These are phyloP conservation scores for Anoura caudifer DNA, from an alignment of 2,113 vertebrate genomes.

Conservation along the genomic window DNA sequence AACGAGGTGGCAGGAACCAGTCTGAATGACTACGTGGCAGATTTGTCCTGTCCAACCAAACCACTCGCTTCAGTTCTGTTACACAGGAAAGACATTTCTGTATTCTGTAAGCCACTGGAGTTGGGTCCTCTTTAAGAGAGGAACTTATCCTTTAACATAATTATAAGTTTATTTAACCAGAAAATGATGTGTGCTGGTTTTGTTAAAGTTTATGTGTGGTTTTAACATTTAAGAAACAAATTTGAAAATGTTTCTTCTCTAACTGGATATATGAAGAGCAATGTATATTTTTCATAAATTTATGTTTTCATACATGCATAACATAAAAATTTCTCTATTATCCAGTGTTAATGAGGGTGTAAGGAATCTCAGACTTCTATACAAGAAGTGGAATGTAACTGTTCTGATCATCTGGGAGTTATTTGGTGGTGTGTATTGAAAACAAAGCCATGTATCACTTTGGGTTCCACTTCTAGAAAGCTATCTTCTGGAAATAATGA, in stretches of 20 bases:
- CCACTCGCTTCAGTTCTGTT: neutral
- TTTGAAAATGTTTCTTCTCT: neutral
- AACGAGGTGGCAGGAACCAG: neutral
- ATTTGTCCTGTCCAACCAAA: neutral
- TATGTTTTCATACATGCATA: neutral
- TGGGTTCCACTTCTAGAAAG: neutral
- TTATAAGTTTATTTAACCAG: neutral
- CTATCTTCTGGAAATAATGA: neutral
- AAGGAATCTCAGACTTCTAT: neutral
- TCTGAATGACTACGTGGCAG: neutral
- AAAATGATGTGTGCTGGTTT: neutral
- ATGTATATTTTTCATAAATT: neutral
- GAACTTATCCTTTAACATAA: neutral
- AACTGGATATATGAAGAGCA: neutral
- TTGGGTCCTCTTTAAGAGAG: neutral
- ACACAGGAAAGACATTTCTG: neutral
- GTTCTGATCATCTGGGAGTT: neutral
- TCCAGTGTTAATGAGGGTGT: neutral
- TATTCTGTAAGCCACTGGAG: neutral
- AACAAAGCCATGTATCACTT: neutral
- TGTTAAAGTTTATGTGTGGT: neutral
- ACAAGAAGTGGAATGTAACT: neutral
- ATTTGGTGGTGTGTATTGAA: neutral
- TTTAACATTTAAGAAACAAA: conserved; percentile 27
- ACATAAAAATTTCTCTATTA: neutral